Conservation (phyloP, 2,113 vertebrate species). For the Salvelinus fontinalis region DNA sequence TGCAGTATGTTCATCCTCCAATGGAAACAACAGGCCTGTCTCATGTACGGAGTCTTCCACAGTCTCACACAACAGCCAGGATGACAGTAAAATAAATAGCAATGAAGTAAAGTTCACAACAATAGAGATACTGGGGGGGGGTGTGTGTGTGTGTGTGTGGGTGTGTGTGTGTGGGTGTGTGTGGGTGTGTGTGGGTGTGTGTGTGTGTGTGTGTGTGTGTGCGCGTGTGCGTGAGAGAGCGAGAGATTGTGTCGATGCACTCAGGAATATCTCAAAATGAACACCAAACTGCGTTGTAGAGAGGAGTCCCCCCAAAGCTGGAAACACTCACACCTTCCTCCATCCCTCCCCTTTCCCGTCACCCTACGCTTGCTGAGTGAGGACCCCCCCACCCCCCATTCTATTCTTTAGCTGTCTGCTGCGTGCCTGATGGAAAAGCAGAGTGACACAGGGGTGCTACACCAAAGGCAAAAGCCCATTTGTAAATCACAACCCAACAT, state of each 20-base stretch:
- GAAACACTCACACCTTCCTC: slow-evolving; percentile 27
- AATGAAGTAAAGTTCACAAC: slow-evolving; percentile 65
- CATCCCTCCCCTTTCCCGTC: slow-evolving; percentile 39
- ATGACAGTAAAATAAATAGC: slow-evolving; percentile 70
- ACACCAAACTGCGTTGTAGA: slow-evolving; percentile 27
- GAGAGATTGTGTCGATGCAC: slow-evolving; percentile 24
- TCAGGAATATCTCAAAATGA: slow-evolving; percentile 59
- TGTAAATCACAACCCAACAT: slow-evolving; percentile 55
- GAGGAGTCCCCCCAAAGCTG: slow-evolving; percentile 50
- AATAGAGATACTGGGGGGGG: slow-evolving; percentile 14
- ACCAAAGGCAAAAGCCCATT: slow-evolving; percentile 48
- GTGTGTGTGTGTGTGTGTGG: no score
- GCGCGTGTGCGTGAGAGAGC: no score
- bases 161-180: no score
- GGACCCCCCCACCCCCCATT: slow-evolving; percentile 54
- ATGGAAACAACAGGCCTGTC: slow-evolving; percentile 25
- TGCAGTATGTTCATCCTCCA: not conserved
- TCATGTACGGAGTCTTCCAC: slow-evolving; percentile 28
- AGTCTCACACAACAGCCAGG: slow-evolving; percentile 44
- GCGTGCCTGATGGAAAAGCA: slow-evolving; percentile 73
- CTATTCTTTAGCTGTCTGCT: slow-evolving; percentile 61
- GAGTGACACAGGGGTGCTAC: slow-evolving; percentile 34
- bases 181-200: no score
- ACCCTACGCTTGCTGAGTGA: slow-evolving; percentile 52
- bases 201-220: no score